phyloP scores from a whole-genome alignment of 1,140 invertebrate genomes.

The Meloidogyne exigua region DNA sequence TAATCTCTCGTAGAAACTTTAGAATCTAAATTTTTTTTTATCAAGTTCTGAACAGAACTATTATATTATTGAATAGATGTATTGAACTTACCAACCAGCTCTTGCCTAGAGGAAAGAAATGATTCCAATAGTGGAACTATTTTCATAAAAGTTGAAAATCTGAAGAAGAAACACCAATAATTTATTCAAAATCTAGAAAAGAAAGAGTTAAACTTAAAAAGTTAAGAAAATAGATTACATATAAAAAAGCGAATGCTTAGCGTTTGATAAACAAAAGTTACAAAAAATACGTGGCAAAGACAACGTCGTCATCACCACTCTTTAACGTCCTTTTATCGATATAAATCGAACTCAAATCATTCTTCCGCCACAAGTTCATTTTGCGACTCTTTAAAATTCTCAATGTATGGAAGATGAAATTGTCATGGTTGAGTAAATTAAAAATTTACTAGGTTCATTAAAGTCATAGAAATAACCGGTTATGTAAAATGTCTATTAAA shows the following conservation, averaged over 20 bases:
- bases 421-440: too few species aligned
- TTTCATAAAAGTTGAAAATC: neutral
- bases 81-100: neutral
- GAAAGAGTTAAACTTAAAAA: neutral
- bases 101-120: neutral
- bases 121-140: neutral
- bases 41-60: neutral
- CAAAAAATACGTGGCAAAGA: neutral
- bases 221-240: neutral
- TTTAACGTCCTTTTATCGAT: neutral
- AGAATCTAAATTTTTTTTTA: neutral
- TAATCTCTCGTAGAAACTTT: neutral
- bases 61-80: too few species aligned
- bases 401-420: neutral
- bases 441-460: too few species aligned
- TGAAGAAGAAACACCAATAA: neutral
- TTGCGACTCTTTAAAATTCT: neutral
- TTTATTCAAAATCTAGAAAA: neutral
- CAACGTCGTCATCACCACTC: neutral
- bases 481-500: too few species aligned
- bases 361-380: neutral
- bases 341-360: slow-evolving; percentile 2
- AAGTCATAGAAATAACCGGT: too few species aligned
- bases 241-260: neutral
- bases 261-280: neutral